Evolutionary conservation across 2,113 vertebrate species (phyloP).

Genomic region (Sciurus niger): DNA sequence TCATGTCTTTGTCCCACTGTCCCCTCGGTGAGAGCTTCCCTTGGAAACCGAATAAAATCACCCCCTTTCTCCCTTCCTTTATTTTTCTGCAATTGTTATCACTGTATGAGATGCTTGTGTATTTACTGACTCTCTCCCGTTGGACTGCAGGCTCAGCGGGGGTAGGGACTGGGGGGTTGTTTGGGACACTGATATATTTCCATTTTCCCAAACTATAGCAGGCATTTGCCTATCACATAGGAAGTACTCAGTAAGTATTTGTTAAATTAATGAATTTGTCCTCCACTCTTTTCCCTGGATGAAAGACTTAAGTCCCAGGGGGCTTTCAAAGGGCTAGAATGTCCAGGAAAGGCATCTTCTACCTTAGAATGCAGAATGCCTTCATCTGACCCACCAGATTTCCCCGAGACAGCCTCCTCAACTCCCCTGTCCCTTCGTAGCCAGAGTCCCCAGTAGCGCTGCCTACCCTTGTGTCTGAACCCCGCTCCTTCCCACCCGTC

Average conservation of each 20-base stretch:
- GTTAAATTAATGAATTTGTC: background rate
- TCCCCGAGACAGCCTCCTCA: accelerated
- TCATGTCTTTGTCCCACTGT: background rate
- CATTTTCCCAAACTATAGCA: background rate
- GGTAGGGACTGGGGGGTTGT: too few species aligned
- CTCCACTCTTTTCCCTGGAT: background rate
- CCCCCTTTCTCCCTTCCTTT: background rate
- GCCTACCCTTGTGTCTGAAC: accelerated
- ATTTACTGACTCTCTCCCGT: background rate
- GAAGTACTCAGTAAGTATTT: background rate
- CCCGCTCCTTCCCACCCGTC: background rate
- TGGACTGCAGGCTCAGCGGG: background rate
- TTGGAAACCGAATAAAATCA: background rate
- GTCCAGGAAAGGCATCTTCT: background rate
- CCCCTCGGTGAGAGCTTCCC: background rate
- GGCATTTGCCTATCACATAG: background rate
- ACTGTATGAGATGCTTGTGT: background rate
- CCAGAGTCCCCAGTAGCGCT: accelerated
- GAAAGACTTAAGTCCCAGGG: background rate
- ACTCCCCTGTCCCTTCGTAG: background rate
- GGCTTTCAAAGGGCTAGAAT: background rate
- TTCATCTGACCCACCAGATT: accelerated
- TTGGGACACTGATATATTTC: background rate
- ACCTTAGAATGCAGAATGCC: background rate
- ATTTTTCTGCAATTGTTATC: background rate